Evolutionary conservation across 2,113 vertebrate genomes (phyloP).

Genomic region (Osmerus eperlanus): DNA sequence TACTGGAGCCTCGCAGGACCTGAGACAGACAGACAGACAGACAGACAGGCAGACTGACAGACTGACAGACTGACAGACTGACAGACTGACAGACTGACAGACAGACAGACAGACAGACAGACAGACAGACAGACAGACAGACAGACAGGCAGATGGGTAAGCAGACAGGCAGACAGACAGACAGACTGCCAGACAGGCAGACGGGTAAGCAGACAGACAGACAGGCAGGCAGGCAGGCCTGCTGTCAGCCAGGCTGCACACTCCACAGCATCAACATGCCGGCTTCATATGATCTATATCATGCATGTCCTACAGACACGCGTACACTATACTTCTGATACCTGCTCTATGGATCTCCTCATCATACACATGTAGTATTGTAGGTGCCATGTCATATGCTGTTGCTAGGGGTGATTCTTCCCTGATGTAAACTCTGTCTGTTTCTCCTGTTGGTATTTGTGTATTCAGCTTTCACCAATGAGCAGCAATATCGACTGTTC

Average conservation of each 20-base stretch:
- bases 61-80: conserved; percentile 41
- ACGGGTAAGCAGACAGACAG: conserved; percentile 51
- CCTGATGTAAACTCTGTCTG: conserved; percentile 42
- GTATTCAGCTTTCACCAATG: neutral
- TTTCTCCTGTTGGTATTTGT: conserved; percentile 13
- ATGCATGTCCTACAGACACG: conserved; percentile 13
- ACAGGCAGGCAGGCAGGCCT: conserved; percentile 46
- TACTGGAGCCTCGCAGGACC: conserved; percentile 88
- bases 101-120: conserved; percentile 56
- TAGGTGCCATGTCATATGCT: conserved; percentile 42
- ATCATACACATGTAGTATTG: conserved; percentile 16
- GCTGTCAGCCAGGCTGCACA: no score
- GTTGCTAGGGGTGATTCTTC: conserved; percentile 26
- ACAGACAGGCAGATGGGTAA: conserved; percentile 48
- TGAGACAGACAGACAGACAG: conserved; percentile 70
- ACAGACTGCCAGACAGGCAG: conserved; percentile 47
- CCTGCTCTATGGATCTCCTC: conserved; percentile 26
- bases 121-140: conserved; percentile 50
- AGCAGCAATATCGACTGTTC: neutral
- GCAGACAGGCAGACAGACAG: conserved; percentile 44
- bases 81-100: conserved; percentile 51
- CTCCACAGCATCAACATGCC: conserved; percentile 52
- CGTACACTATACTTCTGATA: neutral
- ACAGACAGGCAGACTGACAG: conserved; percentile 27
- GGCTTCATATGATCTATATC: conserved; percentile 10